Evolutionary conservation across 2,113 vertebrate species (phyloP), one percentile per base, ranked within the genome.

Genomic region (Semnopithecus entellus): DNA sequence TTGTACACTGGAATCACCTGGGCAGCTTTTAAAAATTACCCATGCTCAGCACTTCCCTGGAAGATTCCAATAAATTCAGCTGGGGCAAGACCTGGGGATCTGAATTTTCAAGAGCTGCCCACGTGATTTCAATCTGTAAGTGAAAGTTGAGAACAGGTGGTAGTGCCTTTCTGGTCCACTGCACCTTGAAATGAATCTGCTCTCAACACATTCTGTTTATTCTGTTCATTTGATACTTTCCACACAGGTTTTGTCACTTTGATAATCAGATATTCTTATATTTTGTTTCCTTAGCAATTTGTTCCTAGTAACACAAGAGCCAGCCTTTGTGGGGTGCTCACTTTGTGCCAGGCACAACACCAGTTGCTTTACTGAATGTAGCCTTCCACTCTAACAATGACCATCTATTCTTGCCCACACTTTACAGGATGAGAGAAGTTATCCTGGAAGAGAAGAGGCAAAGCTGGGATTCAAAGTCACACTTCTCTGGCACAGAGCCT

Each of bases 261-360:
- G 27, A 78, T 68, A 32, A 30, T 43, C 8, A 57, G 10, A 73
- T 70, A 78, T 17, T 66, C 40, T 43, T 35, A 57, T 23, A 20
- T 48, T 87, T 96, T 55, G 68, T 35, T 90, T 87, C 52, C 75
- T 97, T 87, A 88, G n/a, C 35, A 75, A 70, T 70, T 73, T 61
- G 45, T 83, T 40, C n/a, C 55, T 70, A 83, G 35, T 38, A 48
- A n/a, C 9, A 35, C 12, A 64, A 72, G 4, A 76, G 61, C n/a
- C 45, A 79, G 43, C 35, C 48, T 95, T 95, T 72, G 66, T 7
- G 2, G n/a, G 35, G n/a, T n/a, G 20, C 11, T 90, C 59, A 27
- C 16, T 75, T 5, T 2, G 14, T 70, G 35, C 32, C 35, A 30
- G 40, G 48, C 20, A 5, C 22, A 27, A 38, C 17, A 30, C 11